These are phyloP conservation scores for Anthoscopus minutus DNA, from an alignment of 2,113 vertebrate species.

Conservation along the genomic window DNA sequence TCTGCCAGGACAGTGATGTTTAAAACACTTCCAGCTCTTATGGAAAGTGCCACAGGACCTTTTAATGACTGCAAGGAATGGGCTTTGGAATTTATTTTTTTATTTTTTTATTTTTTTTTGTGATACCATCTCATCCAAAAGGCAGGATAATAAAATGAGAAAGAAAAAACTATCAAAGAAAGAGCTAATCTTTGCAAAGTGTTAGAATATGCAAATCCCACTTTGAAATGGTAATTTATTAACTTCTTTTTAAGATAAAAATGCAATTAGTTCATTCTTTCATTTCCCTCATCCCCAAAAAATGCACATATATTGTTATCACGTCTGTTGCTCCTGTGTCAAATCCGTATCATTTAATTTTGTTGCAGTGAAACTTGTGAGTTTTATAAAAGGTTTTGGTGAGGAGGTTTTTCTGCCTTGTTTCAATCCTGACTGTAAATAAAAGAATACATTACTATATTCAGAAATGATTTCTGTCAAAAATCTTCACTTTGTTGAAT, in stretches of 20 bases:
- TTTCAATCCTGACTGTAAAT: not conserved
- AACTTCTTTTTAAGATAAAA: slow-evolving; percentile 68
- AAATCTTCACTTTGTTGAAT: not conserved
- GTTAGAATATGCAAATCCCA: slow-evolving; percentile 61
- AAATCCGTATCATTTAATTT: slow-evolving; percentile 33
- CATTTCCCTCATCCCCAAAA: not conserved
- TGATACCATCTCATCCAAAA: slow-evolving; percentile 18
- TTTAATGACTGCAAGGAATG: slow-evolving; percentile 19
- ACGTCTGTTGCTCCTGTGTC: not conserved
- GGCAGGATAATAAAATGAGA: slow-evolving; percentile 34
- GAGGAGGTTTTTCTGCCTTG: not conserved
- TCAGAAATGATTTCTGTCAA: not conserved
- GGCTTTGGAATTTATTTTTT: not conserved
- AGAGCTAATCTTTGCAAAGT: slow-evolving; percentile 59
- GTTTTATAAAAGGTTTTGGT: not conserved
- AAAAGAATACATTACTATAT: not conserved
- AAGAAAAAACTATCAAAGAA: slow-evolving; percentile 49
- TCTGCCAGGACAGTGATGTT: slow-evolving; percentile 32
- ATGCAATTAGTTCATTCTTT: slow-evolving; percentile 65
- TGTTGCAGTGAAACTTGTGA: not conserved
- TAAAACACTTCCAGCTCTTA: slow-evolving; percentile 20
- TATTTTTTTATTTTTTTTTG: not conserved
- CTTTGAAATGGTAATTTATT: slow-evolving; percentile 70
- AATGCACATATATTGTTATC: slow-evolving; percentile 23
- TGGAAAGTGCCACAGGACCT: slow-evolving; percentile 18